phyloP scores from a whole-genome alignment of 2,113 vertebrate species.

The Heptranchias perlo region DNA sequence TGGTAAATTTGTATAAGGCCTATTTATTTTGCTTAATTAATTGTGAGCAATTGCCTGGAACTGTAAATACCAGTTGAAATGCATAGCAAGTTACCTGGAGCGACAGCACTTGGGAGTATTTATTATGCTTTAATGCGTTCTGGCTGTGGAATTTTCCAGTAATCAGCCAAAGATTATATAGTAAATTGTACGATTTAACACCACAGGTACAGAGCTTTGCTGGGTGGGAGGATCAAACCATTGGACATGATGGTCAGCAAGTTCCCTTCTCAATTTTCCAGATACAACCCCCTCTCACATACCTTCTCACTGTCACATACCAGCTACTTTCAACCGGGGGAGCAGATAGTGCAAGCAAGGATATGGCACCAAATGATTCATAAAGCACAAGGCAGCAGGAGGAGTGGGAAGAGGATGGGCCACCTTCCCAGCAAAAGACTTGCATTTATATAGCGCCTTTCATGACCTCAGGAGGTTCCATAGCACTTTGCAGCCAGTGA shows the following conservation, averaged over 20 bases:
- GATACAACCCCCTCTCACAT: too few relatives aligned
- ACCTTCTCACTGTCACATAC: too few relatives aligned
- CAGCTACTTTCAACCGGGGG: too few relatives aligned
- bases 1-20: background rate
- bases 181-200: background rate
- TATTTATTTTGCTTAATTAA: background rate
- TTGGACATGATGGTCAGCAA: background rate
- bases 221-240: background rate
- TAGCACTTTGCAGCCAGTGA: too few relatives aligned
- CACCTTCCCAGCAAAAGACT: too few relatives aligned
- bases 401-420: too few relatives aligned
- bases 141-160: background rate
- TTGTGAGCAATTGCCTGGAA: conserved; percentile 12
- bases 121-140: background rate
- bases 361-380: too few relatives aligned
- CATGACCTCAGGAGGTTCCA: too few relatives aligned
- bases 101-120: background rate
- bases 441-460: too few relatives aligned
- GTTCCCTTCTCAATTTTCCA: background rate
- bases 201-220: background rate
- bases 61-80: background rate
- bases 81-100: background rate
- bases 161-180: background rate
- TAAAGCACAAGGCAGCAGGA: too few relatives aligned
- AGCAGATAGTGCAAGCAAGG: too few relatives aligned